Conservation (phyloP, 2,797 vertebrate species). For the Premnoplex brunnescens region DNA sequence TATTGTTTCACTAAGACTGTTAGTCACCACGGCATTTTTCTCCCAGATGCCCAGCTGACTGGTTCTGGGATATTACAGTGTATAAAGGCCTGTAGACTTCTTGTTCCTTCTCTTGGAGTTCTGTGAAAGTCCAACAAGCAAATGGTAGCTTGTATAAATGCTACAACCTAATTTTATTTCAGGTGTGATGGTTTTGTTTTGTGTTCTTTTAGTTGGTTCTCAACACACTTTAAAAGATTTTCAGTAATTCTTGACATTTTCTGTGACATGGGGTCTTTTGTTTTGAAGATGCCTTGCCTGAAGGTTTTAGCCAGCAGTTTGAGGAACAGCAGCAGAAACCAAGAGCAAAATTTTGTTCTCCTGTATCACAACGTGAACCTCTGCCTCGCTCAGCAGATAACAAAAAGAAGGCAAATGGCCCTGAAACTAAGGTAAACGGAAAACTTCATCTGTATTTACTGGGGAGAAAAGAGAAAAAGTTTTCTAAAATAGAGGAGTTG, state of each 20-base stretch:
- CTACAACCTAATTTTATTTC: background rate
- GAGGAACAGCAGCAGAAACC: constrained; percentile 87
- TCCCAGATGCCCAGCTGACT: background rate
- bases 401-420: constrained; percentile 42
- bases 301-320: constrained; percentile 95
- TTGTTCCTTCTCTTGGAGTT: background rate
- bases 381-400: background rate
- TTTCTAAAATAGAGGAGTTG: background rate
- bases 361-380: constrained; percentile 40
- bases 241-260: background rate
- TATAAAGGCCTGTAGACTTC: background rate
- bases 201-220: background rate
- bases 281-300: constrained; percentile 88
- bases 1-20: fast-evolving
- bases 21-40: background rate
- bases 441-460: background rate
- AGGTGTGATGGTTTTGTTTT: background rate
- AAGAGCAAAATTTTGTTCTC: constrained; percentile 83
- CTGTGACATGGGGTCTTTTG: background rate
- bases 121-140: background rate
- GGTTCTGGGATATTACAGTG: background rate
- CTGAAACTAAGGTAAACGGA: constrained; percentile 68
- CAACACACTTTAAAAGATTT: background rate
- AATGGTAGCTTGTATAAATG: background rate
- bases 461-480: background rate